These are phyloP conservation scores for Pseudomyrmex cubaensis DNA, from an alignment of 1,140 invertebrate species.

Conservation along the genomic window DNA sequence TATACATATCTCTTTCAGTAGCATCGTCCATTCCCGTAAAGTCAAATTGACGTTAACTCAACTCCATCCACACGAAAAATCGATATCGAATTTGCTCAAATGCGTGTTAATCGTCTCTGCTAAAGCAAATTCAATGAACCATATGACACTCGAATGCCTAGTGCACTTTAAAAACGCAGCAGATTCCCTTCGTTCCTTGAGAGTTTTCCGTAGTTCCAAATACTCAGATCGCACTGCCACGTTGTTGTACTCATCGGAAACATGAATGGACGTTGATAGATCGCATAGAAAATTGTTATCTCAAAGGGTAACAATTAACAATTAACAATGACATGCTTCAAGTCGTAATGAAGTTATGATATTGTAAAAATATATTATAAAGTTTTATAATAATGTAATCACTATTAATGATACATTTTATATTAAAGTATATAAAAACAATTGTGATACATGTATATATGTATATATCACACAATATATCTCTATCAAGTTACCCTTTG, in stretches of 20 bases:
- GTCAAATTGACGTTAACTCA: background rate
- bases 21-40: conserved; percentile 28
- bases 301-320: conserved; percentile 18
- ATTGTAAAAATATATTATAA: background rate
- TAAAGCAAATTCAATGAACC: background rate
- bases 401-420: too few relatives aligned
- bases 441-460: too few relatives aligned
- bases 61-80: background rate
- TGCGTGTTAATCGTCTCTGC: background rate
- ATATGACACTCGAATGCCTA: background rate
- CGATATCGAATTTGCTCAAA: background rate
- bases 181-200: background rate
- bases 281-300: conserved; percentile 23
- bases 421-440: too few relatives aligned
- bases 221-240: background rate
- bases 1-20: conserved; percentile 10
- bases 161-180: background rate
- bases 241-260: conserved; percentile 5
- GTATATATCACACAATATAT: background rate
- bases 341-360: background rate
- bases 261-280: conserved; percentile 46
- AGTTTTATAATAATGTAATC: too few relatives aligned
- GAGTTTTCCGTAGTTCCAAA: background rate
- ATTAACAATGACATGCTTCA: background rate
- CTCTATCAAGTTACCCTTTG: conserved; percentile 30